phyloP scores from a whole-genome alignment of 1,140 invertebrate genomes.

The Mercenaria mercenaria region DNA sequence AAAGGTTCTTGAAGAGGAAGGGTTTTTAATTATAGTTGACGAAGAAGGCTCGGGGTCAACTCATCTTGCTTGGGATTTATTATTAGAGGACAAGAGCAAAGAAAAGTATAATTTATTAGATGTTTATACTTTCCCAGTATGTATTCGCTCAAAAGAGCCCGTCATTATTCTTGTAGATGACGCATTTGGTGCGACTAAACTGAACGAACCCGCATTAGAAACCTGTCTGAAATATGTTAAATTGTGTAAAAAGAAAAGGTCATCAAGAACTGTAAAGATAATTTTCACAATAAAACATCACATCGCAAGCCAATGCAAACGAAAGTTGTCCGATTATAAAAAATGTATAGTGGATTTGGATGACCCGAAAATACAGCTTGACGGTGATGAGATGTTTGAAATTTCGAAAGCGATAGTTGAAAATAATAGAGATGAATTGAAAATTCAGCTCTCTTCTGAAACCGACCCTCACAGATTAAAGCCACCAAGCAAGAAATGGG shows the following conservation, averaged over 20 bases:
- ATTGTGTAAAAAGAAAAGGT: background rate
- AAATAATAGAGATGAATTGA: background rate
- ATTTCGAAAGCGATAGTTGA: background rate
- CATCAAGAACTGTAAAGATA: background rate
- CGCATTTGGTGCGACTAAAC: background rate
- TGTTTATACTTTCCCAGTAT: background rate
- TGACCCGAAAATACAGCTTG: background rate
- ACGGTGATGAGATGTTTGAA: background rate
- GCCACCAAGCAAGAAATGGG: background rate
- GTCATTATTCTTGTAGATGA: background rate
- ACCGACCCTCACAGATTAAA: too few relatives aligned
- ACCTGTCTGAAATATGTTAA: background rate
- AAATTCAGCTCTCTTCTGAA: background rate
- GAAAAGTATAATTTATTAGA: background rate
- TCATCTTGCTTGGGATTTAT: background rate
- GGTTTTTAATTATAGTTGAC: background rate
- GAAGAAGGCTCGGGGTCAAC: background rate
- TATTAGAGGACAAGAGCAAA: background rate
- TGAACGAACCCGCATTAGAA: background rate
- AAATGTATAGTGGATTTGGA: slow-evolving; percentile 17
- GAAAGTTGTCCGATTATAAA: background rate
- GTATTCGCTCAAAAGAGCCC: background rate
- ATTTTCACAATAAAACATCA: slow-evolving; percentile 10
- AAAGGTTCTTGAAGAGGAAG: background rate
- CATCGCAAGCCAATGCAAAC: background rate